phyloP scores from a whole-genome alignment of 1,140 invertebrate genomes.

The Cylas formicarius region DNA sequence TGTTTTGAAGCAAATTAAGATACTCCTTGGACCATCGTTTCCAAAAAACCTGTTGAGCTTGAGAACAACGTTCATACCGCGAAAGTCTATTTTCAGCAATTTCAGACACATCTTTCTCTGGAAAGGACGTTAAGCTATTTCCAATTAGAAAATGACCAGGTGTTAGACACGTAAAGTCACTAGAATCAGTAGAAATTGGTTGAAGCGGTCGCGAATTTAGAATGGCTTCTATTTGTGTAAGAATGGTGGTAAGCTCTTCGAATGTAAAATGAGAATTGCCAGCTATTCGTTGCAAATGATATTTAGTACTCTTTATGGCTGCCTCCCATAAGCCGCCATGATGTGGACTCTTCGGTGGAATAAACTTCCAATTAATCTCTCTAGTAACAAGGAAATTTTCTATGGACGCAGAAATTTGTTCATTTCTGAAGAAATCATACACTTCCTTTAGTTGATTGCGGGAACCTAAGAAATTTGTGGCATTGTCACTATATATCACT shows the following conservation, averaged over 20 bases:
- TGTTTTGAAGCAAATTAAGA: slow-evolving; percentile 28
- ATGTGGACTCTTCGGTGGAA: slow-evolving; percentile 30
- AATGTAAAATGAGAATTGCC: slow-evolving; percentile 31
- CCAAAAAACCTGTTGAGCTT: slow-evolving; percentile 11
- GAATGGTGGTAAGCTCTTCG: slow-evolving; percentile 29
- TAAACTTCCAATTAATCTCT: slow-evolving; percentile 27
- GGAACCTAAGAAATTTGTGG: slow-evolving; percentile 15
- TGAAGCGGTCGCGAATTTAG: slow-evolving; percentile 37
- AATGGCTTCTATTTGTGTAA: slow-evolving; percentile 27
- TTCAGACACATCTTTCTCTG: slow-evolving; percentile 14
- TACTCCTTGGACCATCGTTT: slow-evolving; percentile 32
- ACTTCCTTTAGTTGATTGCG: slow-evolving; percentile 9
- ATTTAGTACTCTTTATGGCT: slow-evolving; percentile 31
- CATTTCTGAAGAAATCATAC: neutral
- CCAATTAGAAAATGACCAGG: slow-evolving; percentile 42
- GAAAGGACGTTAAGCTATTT: slow-evolving; percentile 23
- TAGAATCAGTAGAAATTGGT: slow-evolving; percentile 27
- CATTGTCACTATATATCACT: slow-evolving; percentile 25
- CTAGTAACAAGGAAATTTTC: neutral
- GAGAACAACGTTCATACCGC: slow-evolving; percentile 24
- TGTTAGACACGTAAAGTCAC: slow-evolving; percentile 30
- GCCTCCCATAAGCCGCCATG: slow-evolving; percentile 32
- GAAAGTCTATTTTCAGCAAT: slow-evolving; percentile 16
- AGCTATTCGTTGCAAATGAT: slow-evolving; percentile 31
- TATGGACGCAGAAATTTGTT: neutral